A percentile compares a stretch with the other conserved stretches of the same genome.
phyloP scores from a whole-genome alignment of 2,797 vertebrate species.

The Coregonus suidteri region DNA sequence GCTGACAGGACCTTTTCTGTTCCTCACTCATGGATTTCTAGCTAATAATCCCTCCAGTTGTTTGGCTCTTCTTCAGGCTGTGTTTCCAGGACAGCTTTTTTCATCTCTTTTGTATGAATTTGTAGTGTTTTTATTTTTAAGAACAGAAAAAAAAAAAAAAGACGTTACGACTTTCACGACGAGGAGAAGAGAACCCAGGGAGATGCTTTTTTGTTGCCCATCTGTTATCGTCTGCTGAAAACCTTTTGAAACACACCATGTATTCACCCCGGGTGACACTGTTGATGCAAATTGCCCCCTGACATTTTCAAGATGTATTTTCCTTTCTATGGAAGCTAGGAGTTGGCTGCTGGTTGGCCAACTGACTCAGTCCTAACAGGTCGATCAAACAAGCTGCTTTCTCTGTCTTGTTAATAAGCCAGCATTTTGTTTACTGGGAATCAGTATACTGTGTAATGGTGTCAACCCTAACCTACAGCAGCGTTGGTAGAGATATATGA shows the following conservation, averaged over 20 bases:
- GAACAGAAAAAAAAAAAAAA: too few species aligned
- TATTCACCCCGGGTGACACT: neutral
- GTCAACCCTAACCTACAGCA: slow-evolving; percentile 39
- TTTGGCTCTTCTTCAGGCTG: slow-evolving; percentile 60
- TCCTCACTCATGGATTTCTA: slow-evolving; percentile 37
- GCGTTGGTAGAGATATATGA: too few species aligned
- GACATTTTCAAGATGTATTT: slow-evolving; percentile 28
- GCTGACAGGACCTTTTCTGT: slow-evolving; percentile 41
- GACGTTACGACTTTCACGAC: slow-evolving; percentile 13
- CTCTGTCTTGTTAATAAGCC: slow-evolving; percentile 42
- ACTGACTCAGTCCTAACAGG: slow-evolving; percentile 58
- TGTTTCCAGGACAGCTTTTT: slow-evolving; percentile 71
- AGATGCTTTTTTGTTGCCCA: too few species aligned
- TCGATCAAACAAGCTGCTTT: neutral
- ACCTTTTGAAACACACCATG: too few species aligned
- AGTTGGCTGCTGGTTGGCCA: slow-evolving; percentile 86
- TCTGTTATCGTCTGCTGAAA: neutral
- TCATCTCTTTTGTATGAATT: slow-evolving; percentile 70
- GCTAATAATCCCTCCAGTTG: slow-evolving; percentile 16
- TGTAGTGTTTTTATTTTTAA: slow-evolving; percentile 38
- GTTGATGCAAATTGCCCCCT: slow-evolving; percentile 12
- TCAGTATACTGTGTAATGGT: slow-evolving; percentile 40
- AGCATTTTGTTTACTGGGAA: slow-evolving; percentile 58
- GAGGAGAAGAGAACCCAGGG: neutral
- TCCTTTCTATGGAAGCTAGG: slow-evolving; percentile 36